Base-by-base conservation (phyloP, 2,797 vertebrate genomes). In the Emys orbicularis region DNA sequence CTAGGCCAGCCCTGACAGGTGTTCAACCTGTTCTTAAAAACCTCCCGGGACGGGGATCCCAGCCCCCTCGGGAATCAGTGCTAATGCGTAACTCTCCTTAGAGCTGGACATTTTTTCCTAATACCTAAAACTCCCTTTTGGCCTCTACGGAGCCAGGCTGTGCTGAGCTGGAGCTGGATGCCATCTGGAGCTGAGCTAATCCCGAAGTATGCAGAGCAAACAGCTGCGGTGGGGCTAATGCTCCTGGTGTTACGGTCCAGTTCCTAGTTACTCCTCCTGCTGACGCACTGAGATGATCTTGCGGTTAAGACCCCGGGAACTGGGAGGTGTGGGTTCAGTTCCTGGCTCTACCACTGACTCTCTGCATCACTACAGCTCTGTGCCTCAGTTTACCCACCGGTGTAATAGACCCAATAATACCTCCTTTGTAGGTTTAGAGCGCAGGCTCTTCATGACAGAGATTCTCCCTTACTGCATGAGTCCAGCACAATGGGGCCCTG, bases 51-150 rank as follows among this genome's bases (percentile, higher is more conserved):
- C 13, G 13, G 57, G 57, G 57, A 59, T 59, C 29, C 2, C 57
- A 59, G 61, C 7, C 34, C 34, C 6, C 34, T n/a, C 1, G 2
- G 34, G 16, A n/a, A n/a, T n/a, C 61, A 1, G 34, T 34, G 2
- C 34, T 34, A 65, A 19, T n/a, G 61, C 8, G 16, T n/a, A n/a
- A 8, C 34, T 65, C 34, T 18, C 15, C 8, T 65, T 18, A 9
- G 16, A n/a, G 16, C 3, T 10, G 1, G 31, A 65, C 7, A 18
- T 19, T 34, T n/a, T n/a, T 65, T n/a, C 61, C 61, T n/a, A n/a
- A 10, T 65, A 19, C 61, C 8, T 65, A 16, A 65, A 16, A 34
- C 61, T 8, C 61, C 34, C 15, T n/a, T n/a, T 19, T 65, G 61
- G 29, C 8, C 61, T n/a, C 34, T n/a, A 4, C 16, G 9, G 34